phyloP scores from a whole-genome alignment of 2,888 invertebrate species.

The Penaeus monodon region DNA sequence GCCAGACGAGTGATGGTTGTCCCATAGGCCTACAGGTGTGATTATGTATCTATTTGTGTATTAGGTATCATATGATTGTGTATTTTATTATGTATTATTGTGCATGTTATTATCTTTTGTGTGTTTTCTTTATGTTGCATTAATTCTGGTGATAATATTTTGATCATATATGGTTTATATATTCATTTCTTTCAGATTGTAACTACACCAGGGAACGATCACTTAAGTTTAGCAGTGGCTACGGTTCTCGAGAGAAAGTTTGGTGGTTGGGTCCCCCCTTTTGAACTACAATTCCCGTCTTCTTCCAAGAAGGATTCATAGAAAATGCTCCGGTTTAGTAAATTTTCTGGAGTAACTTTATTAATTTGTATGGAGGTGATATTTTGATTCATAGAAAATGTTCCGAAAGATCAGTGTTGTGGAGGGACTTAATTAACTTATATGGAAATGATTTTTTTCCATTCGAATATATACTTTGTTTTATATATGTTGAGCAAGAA shows the following conservation, averaged over 20 bases:
- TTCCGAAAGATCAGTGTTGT: neutral
- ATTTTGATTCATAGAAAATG: neutral
- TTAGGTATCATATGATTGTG: no score
- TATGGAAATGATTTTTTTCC: neutral
- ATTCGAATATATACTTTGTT: no score
- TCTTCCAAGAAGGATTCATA: neutral
- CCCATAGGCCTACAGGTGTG: no score
- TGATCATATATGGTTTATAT: no score
- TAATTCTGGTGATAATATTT: no score
- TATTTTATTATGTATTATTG: no score
- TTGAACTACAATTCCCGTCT: neutral
- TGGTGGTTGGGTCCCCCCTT: slow-evolving; percentile 22
- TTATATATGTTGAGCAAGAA: no score
- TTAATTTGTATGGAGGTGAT: neutral
- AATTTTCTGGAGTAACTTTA: neutral
- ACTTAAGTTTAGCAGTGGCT: slow-evolving; percentile 14
- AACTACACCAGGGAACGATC: slow-evolving; percentile 11
- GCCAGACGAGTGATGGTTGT: no score
- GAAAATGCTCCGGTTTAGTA: neutral
- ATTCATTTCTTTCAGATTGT: neutral
- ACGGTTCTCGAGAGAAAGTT: slow-evolving; percentile 7
- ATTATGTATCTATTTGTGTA: no score
- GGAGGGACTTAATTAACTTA: neutral
- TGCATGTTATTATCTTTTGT: no score
- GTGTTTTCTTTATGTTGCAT: no score